These are phyloP conservation scores for Drosophila teissieri DNA, from an alignment of 1,140 invertebrate genomes.

Conservation along the genomic window DNA sequence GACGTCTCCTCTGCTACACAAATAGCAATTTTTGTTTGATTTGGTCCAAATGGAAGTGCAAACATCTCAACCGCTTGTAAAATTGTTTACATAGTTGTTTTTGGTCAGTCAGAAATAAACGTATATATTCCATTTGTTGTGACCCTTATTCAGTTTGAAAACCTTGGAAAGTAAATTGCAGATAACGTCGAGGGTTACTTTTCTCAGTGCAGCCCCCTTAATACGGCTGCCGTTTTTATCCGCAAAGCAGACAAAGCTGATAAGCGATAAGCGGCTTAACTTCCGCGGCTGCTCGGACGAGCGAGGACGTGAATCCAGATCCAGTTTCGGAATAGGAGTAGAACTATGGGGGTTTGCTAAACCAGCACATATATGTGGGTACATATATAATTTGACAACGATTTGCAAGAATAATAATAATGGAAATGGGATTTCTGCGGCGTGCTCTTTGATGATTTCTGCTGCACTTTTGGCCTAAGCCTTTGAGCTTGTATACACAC, in stretches of 20 bases:
- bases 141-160: too few relatives aligned
- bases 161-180: too few relatives aligned
- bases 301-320: constrained; percentile 12
- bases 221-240: constrained; percentile 1
- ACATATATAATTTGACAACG: constrained; percentile 45
- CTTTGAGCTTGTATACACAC: constrained; percentile 39
- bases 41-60: background rate
- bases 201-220: background rate
- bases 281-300: constrained; percentile 19
- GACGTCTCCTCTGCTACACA: background rate
- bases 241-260: constrained; percentile 61
- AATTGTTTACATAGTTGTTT: too few relatives aligned
- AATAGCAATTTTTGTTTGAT: background rate
- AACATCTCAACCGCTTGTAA: too few relatives aligned
- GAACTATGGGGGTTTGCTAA: constrained; percentile 11
- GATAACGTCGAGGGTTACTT: background rate
- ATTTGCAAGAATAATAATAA: constrained; percentile 48
- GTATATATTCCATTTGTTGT: too few relatives aligned
- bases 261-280: constrained; percentile 77
- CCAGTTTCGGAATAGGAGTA: constrained; percentile 14
- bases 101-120: too few relatives aligned
- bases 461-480: constrained; percentile 38
- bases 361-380: constrained; percentile 1
- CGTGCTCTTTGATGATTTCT: constrained; percentile 31
- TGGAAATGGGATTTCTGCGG: constrained; percentile 41